Conservation (phyloP, 2,888 invertebrate genomes). For the Eucera pruinosa region DNA sequence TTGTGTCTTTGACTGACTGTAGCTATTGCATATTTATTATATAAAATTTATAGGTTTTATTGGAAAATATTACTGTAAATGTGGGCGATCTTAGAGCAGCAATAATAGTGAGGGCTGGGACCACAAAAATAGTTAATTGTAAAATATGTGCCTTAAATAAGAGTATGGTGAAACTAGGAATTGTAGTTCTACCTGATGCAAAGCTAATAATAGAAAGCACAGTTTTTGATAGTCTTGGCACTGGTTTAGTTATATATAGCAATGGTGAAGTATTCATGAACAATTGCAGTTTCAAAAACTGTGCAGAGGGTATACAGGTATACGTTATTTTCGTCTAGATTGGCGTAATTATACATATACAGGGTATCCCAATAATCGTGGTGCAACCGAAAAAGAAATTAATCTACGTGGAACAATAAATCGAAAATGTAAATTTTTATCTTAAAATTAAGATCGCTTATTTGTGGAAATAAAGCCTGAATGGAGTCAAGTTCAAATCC, state of each 20-base stretch:
- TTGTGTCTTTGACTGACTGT: neutral
- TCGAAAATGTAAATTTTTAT: no score
- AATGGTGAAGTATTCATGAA: conserved; percentile 74
- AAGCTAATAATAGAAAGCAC: conserved; percentile 85
- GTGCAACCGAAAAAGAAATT: no score
- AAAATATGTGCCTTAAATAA: conserved; percentile 85
- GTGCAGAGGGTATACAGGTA: conserved; percentile 81
- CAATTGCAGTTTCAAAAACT: conserved; percentile 83
- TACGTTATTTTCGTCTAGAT: conserved; percentile 55
- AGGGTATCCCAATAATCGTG: no score
- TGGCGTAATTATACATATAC: neutral
- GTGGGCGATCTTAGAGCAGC: conserved; percentile 85
- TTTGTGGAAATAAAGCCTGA: no score
- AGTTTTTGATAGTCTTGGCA: conserved; percentile 85
- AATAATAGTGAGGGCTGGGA: conserved; percentile 85
- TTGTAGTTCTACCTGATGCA: conserved; percentile 85
- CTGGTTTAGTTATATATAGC: conserved; percentile 84
- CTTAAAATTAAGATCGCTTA: no score
- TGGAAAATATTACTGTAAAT: conserved; percentile 86
- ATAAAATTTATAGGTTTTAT: conserved; percentile 76
- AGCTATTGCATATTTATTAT: neutral
- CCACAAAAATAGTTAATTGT: conserved; percentile 85
- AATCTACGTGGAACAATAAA: no score
- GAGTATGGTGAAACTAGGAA: conserved; percentile 86
- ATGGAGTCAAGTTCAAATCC: no score